These are phyloP conservation scores for Sebastes kiyomatsui DNA, from an alignment of 2,797 vertebrate species.

Conservation along the genomic window DNA sequence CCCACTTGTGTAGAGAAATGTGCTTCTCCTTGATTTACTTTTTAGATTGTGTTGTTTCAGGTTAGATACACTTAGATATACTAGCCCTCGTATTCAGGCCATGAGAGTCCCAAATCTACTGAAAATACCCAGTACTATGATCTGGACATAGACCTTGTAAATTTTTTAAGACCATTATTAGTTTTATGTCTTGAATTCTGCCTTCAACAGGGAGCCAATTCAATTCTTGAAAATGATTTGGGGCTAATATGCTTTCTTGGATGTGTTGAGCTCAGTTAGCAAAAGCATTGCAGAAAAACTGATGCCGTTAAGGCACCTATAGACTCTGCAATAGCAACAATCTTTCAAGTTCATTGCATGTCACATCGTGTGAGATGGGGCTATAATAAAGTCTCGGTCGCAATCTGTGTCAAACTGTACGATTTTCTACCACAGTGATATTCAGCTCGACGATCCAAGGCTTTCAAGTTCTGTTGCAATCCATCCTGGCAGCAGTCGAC, in stretches of 20 bases:
- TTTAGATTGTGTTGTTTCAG: neutral
- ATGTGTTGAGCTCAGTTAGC: neutral
- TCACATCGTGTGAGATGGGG: neutral
- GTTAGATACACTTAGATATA: neutral
- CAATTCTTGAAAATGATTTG: neutral
- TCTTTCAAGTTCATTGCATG: neutral
- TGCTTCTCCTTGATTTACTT: neutral
- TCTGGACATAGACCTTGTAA: too few relatives aligned
- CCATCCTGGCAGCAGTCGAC: conserved; percentile 49
- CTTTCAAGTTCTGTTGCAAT: conserved; percentile 45
- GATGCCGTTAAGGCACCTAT: neutral
- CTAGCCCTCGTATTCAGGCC: neutral
- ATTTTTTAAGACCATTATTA: neutral
- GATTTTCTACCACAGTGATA: conserved; percentile 26
- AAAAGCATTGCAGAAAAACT: neutral
- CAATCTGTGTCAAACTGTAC: neutral
- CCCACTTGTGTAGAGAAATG: too few relatives aligned
- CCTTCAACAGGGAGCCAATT: neutral
- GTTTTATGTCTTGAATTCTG: neutral
- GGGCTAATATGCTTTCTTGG: too few relatives aligned
- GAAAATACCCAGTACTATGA: neutral
- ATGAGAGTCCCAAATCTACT: neutral
- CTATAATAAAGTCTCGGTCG: neutral
- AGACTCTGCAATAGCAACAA: neutral
- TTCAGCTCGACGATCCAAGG: conserved; percentile 34